Evolutionary conservation across 2,888 invertebrate species (phyloP).

Genomic region (Melanophora roralis): DNA sequence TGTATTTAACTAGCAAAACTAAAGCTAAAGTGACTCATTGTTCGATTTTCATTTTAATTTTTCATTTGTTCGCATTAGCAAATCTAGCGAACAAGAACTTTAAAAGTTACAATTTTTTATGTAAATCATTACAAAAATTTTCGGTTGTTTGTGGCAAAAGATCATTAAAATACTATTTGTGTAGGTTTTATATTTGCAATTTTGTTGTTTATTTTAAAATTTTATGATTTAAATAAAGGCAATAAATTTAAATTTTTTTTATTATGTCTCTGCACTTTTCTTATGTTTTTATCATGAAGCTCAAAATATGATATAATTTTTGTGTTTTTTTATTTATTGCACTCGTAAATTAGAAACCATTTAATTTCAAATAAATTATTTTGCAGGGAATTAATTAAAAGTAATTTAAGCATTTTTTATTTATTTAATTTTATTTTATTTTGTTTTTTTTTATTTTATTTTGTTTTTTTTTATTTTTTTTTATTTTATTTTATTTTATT

Average conservation of each 20-base stretch:
- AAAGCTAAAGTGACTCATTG: too few species aligned
- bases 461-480: too few species aligned
- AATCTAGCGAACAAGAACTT: background rate
- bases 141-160: constrained; percentile 29
- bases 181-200: constrained; percentile 21
- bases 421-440: background rate
- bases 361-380: constrained; percentile 37
- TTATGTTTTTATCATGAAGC: constrained; percentile 8
- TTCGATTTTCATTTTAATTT: background rate
- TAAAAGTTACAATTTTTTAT: too few species aligned
- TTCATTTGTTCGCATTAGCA: background rate
- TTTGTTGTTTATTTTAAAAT: constrained; percentile 34
- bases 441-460: background rate
- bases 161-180: constrained; percentile 24
- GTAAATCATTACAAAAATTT: constrained; percentile 23
- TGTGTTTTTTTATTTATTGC: background rate
- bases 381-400: background rate
- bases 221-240: constrained; percentile 38
- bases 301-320: background rate
- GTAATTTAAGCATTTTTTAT: constrained; percentile 16
- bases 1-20: too few species aligned
- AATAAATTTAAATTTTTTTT: constrained; percentile 50
- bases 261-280: constrained; percentile 36
- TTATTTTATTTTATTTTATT: too few species aligned
- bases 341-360: background rate